A percentile compares a stretch with the other conserved stretches of the same genome.
phyloP scores from a whole-genome alignment of 2,113 vertebrate species.

The Ia io region DNA sequence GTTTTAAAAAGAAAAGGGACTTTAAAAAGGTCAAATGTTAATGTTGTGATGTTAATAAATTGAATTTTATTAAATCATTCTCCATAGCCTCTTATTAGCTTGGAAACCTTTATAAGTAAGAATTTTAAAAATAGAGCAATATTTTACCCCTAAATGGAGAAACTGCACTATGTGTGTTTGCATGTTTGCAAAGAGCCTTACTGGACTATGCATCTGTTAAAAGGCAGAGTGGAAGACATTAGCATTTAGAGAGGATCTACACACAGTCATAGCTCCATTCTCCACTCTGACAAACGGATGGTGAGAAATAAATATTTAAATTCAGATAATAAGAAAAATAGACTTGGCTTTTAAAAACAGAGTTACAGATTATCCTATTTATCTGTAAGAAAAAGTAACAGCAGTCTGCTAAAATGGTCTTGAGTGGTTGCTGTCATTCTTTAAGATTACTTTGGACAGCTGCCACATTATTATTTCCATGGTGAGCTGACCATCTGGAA shows the following conservation, averaged over 20 bases:
- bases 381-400: neutral
- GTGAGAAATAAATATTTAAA: constrained; percentile 32
- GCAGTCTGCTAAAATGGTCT: neutral
- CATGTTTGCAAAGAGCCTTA: neutral
- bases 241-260: neutral
- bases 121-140: neutral
- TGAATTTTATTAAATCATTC: constrained; percentile 20
- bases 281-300: neutral
- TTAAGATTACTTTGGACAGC: constrained; percentile 43
- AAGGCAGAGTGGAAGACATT: neutral
- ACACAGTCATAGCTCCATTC: neutral
- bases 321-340: constrained; percentile 15
- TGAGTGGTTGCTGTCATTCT: constrained; percentile 19
- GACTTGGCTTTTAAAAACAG: neutral
- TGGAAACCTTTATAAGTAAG: neutral
- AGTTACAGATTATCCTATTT: constrained; percentile 16
- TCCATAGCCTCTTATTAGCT: constrained; percentile 14
- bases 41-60: neutral
- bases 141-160: neutral
- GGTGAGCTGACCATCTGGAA: constrained; percentile 56
- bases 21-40: constrained; percentile 3
- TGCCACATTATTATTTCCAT: constrained; percentile 44
- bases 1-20: constrained; percentile 6
- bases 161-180: neutral
- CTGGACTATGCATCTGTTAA: neutral